A percentile compares a stretch with the other conserved stretches of the same genome.
phyloP scores from a whole-genome alignment of 2,797 vertebrate genomes.

The Sternarchorhynchus goeldii region DNA sequence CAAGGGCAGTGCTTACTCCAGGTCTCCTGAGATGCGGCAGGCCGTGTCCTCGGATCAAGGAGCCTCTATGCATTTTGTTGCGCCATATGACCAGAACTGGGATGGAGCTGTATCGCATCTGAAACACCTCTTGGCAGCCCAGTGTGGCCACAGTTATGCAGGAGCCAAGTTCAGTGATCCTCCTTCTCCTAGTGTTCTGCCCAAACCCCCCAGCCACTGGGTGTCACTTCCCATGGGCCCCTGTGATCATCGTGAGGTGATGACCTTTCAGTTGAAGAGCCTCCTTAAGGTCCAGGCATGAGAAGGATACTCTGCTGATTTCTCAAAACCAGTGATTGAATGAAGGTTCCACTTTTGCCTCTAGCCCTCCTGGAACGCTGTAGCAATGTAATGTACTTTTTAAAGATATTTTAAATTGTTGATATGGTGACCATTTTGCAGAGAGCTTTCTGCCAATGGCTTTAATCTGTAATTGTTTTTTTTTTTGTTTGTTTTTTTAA shows the following conservation, averaged over 20 bases:
- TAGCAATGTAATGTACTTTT: slow-evolving; percentile 68
- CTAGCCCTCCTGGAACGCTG: slow-evolving; percentile 65
- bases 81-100: slow-evolving; percentile 82
- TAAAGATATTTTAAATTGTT: slow-evolving; percentile 60
- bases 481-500: slow-evolving; percentile 24
- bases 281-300: slow-evolving; percentile 96
- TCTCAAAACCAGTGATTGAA: slow-evolving; percentile 63
- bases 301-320: slow-evolving; percentile 59
- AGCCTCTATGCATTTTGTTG: slow-evolving; percentile 76
- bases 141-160: slow-evolving; percentile 88
- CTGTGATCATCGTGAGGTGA: slow-evolving; percentile 89
- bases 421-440: slow-evolving; percentile 53
- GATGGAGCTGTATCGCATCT: slow-evolving; percentile 80
- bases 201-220: slow-evolving; percentile 97
- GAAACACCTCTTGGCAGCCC: slow-evolving; percentile 82
- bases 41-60: slow-evolving; percentile 85
- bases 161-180: slow-evolving; percentile 98
- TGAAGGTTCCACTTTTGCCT: slow-evolving; percentile 52
- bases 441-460: slow-evolving; percentile 47
- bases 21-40: slow-evolving; percentile 86
- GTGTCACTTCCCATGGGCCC: slow-evolving; percentile 87
- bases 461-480: slow-evolving; percentile 42
- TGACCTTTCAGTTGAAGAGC: slow-evolving; percentile 97
- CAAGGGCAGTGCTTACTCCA: slow-evolving; percentile 77
- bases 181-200: slow-evolving; percentile 93